Percentiles rank a stretch among this genome's conserved stretches.
phyloP scores from a whole-genome alignment of 1,140 invertebrate species.

The Sinonovacula constricta region DNA sequence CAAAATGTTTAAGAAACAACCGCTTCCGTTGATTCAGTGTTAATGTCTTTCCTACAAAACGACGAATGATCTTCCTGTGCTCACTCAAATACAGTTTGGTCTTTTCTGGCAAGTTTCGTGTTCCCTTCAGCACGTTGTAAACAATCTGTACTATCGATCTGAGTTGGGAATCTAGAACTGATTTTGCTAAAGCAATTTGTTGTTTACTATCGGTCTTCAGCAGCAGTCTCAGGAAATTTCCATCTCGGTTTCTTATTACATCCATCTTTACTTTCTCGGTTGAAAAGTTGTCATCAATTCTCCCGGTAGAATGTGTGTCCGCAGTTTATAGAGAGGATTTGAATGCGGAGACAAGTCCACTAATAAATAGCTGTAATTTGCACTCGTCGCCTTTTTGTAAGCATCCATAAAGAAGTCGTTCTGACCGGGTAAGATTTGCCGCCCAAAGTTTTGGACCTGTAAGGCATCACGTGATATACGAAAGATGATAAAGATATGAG shows the following conservation, averaged over 20 bases:
- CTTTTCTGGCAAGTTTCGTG: not conserved
- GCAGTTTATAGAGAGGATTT: no score
- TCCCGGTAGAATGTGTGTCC: conserved; percentile 14
- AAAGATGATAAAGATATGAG: conserved; percentile 39
- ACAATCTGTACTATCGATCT: not conserved
- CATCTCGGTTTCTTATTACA: not conserved
- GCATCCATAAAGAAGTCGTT: conserved; percentile 19
- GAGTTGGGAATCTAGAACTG: not conserved
- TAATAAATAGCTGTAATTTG: conserved; percentile 2
- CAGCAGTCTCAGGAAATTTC: not conserved
- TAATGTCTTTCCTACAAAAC: not conserved
- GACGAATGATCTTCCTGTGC: not conserved
- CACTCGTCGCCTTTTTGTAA: not conserved
- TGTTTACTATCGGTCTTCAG: not conserved
- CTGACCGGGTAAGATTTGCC: no score
- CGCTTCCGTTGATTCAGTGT: not conserved
- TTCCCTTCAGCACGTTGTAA: not conserved
- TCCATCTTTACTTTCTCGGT: not conserved
- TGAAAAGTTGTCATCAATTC: conserved; percentile 3
- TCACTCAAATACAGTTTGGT: not conserved
- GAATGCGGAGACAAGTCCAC: conserved; percentile 14
- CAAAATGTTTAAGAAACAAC: not conserved
- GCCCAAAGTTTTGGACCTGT: no score
- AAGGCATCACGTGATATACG: no score
- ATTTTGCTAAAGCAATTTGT: not conserved